Conservation (phyloP, 2,113 vertebrate genomes). For the Tragelaphus scriptus region DNA sequence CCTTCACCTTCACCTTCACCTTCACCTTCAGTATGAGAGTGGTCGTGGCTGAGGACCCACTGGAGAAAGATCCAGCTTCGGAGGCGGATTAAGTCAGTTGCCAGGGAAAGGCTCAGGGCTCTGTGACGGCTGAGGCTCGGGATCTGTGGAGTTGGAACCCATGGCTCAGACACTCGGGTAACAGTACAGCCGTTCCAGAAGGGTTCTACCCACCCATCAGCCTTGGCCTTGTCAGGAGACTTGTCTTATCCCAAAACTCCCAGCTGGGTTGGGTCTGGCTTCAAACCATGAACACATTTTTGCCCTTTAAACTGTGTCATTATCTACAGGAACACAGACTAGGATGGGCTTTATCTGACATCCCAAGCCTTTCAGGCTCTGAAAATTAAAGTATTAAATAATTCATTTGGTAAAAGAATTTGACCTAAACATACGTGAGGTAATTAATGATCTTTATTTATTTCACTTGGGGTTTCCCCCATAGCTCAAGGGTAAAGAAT, state of each 20-base stretch:
- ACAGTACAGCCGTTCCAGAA: not conserved
- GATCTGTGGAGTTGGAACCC: not conserved
- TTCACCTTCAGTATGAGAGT: too few relatives aligned
- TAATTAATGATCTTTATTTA: not conserved
- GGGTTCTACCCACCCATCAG: not conserved
- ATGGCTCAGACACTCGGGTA: not conserved
- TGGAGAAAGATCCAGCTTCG: accelerated
- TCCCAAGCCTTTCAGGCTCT: not conserved
- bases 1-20: too few relatives aligned
- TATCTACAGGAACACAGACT: not conserved
- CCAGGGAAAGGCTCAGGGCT: not conserved
- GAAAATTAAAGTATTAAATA: not conserved
- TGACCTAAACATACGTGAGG: not conserved
- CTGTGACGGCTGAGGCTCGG: not conserved
- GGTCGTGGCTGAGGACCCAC: not conserved
- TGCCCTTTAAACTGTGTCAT: not conserved
- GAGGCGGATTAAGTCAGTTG: not conserved
- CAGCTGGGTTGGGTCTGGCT: not conserved
- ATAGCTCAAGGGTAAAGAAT: not conserved
- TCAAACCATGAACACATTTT: not conserved
- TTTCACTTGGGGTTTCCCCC: not conserved
- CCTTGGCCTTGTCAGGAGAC: not conserved
- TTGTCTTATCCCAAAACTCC: not conserved
- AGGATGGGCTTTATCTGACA: not conserved
- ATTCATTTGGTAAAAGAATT: not conserved